Conservation (phyloP, 2,113 vertebrate genomes). For the Larimichthys crocea region DNA sequence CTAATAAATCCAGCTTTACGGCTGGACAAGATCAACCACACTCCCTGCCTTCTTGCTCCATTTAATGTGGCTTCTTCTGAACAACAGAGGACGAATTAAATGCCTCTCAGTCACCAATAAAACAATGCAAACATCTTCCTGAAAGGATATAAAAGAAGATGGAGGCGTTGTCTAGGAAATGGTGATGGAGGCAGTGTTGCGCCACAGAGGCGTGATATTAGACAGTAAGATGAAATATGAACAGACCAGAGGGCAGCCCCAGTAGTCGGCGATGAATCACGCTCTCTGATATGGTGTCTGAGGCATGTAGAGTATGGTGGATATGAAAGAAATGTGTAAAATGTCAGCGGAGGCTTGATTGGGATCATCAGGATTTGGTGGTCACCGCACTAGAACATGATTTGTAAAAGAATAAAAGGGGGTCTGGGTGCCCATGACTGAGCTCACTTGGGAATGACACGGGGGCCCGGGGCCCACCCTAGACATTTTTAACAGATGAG, state of each 20-base stretch:
- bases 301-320: conserved; percentile 54
- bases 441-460: conserved; percentile 60
- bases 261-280: conserved; percentile 64
- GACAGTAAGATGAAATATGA: conserved; percentile 73
- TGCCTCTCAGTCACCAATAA: conserved; percentile 84
- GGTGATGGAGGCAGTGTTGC: conserved; percentile 62
- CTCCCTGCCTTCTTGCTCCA: conserved; percentile 74
- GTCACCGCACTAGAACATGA: conserved; percentile 17
- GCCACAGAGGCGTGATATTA: conserved; percentile 58
- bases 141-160: conserved; percentile 78
- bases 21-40: conserved; percentile 79
- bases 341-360: conserved; percentile 36
- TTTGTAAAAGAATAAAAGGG: conserved; percentile 26
- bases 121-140: conserved; percentile 81
- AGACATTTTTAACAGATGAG: conserved; percentile 70
- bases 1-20: conserved; percentile 85
- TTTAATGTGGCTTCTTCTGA: conserved; percentile 78
- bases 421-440: conserved; percentile 66
- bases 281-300: conserved; percentile 65
- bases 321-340: conserved; percentile 53
- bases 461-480: conserved; percentile 54
- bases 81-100: conserved; percentile 74
- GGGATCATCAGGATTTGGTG: conserved; percentile 30
- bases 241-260: conserved; percentile 40
- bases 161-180: conserved; percentile 74